These are phyloP conservation scores for Elysia crispata DNA, from an alignment of 2,888 invertebrate genomes.

Conservation along the genomic window DNA sequence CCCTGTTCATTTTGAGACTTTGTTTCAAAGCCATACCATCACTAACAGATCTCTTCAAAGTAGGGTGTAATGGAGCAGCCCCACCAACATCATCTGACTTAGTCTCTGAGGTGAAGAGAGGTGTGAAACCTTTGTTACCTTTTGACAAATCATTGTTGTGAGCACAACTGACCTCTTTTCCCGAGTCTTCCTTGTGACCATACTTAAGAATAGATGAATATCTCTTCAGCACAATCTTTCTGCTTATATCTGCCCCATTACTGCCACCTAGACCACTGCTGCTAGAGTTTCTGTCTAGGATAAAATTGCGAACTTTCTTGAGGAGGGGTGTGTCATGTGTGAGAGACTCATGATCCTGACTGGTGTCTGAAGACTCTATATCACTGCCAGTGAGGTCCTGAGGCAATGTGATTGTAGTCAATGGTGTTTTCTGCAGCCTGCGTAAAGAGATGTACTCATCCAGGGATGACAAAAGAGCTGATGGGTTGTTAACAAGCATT, in stretches of 20 bases:
- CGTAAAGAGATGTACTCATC: slow-evolving; percentile 63
- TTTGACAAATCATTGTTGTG: background rate
- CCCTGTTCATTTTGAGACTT: slow-evolving; percentile 29
- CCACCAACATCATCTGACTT: background rate
- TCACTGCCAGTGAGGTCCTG: slow-evolving; percentile 42
- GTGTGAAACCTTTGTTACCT: slow-evolving; percentile 21
- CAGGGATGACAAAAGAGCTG: slow-evolving; percentile 60
- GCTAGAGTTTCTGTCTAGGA: slow-evolving; percentile 23
- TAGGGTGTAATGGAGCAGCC: slow-evolving; percentile 3
- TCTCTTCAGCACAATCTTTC: slow-evolving; percentile 51
- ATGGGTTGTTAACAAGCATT: slow-evolving; percentile 52
- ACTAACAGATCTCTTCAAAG: slow-evolving; percentile 51
- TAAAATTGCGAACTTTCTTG: background rate
- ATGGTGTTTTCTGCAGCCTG: slow-evolving; percentile 63
- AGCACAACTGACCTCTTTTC: background rate
- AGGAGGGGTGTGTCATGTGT: slow-evolving; percentile 19
- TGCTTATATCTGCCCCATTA: background rate
- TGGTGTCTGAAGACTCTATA: slow-evolving; percentile 32
- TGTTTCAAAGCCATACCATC: slow-evolving; percentile 43
- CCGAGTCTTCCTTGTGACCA: background rate
- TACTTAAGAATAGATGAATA: slow-evolving; percentile 58
- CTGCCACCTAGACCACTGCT: background rate
- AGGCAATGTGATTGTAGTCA: slow-evolving; percentile 54
- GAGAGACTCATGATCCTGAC: slow-evolving; percentile 21
- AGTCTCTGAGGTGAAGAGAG: slow-evolving; percentile 15